phyloP scores from a whole-genome alignment of 37 sponge, comb jelly and placozoan species.

The Bolinopsis microptera region DNA sequence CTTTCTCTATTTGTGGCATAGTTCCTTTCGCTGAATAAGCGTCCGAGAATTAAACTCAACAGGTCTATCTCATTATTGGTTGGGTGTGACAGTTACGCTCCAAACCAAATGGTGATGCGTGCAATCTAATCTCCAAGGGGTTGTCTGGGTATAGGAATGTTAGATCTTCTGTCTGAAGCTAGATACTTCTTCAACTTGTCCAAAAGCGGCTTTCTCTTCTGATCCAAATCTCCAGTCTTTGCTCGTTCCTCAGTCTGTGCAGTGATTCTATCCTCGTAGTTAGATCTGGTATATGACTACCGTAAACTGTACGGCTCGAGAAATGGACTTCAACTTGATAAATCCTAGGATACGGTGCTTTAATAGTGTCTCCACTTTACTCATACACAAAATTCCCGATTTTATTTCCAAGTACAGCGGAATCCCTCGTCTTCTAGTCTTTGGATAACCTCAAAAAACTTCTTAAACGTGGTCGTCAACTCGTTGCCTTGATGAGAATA shows the following conservation, averaged over 20 bases:
- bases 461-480: not conserved
- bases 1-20: slow-evolving; percentile 73
- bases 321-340: not conserved
- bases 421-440: slow-evolving; percentile 43
- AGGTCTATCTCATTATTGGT: slow-evolving; percentile 66
- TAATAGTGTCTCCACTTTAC: slow-evolving; percentile 35
- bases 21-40: slow-evolving; percentile 63
- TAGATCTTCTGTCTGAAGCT: not conserved
- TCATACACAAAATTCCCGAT: not conserved
- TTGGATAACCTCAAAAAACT: not conserved
- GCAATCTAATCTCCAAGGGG: not conserved
- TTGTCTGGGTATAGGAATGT: not conserved
- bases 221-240: slow-evolving; percentile 1
- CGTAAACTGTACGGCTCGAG: slow-evolving; percentile 38
- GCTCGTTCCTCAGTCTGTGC: slow-evolving; percentile 39
- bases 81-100: slow-evolving; percentile 71
- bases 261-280: slow-evolving; percentile 19
- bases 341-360: not conserved
- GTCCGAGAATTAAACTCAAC: slow-evolving; percentile 73
- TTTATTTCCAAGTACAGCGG: not conserved
- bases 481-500: not conserved
- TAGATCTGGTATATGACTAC: not conserved
- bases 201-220: slow-evolving; percentile 7
- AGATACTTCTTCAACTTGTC: not conserved
- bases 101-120: slow-evolving; percentile 72